Evolutionary conservation across 2,113 vertebrate genomes (phyloP), one percentile per base, ranked within the genome.

Genomic region (Mormoops blainvillei): DNA sequence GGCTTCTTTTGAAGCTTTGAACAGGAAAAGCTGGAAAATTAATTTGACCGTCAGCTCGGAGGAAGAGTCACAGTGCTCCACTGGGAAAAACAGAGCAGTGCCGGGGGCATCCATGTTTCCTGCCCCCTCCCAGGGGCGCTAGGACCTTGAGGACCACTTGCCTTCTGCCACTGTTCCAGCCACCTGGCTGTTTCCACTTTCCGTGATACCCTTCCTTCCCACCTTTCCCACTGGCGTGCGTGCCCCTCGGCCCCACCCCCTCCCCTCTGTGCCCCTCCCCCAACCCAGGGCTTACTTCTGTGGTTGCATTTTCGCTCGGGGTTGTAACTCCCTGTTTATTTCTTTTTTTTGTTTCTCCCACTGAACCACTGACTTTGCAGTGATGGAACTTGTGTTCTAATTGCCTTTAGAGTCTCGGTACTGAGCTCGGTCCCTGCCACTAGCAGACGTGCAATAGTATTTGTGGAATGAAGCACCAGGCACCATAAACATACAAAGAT

Each of bases 41-140:
- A 38, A 16, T 15, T 13, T 33, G 31, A 24, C 8, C 26, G 18
- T 56, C 7, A 4, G 0, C 14, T 11, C 5, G 0, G 15, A 31
- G 36, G 20, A 48, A 77, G 54, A 74, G n/a, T 7, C 54, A 6
- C 6, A 43, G 36, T 0, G 7, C 20, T 48, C 26, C 24, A 7
- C 2, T 0, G 43, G 61, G 71, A 38, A 43, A 38, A 58, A 4
- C 22, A 11, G 41, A 33, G 54, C 13, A 65, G 58, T 14, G 45
- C 71, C 8, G 24, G 28, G 61, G 61, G 11, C 8, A 18, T 9
- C 14, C 10, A 1, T 2, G 0, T 31, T 43, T 76, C 24, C 19
- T 52, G 4, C 19, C 56, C 26, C 52, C 3, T 1, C 13, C 11
- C 6, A 2, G 2, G 58, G 26, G 2, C 10, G 54, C 33, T 16